Evolutionary conservation across 2,113 vertebrate species (phyloP).

Genomic region (Eublepharis macularius): DNA sequence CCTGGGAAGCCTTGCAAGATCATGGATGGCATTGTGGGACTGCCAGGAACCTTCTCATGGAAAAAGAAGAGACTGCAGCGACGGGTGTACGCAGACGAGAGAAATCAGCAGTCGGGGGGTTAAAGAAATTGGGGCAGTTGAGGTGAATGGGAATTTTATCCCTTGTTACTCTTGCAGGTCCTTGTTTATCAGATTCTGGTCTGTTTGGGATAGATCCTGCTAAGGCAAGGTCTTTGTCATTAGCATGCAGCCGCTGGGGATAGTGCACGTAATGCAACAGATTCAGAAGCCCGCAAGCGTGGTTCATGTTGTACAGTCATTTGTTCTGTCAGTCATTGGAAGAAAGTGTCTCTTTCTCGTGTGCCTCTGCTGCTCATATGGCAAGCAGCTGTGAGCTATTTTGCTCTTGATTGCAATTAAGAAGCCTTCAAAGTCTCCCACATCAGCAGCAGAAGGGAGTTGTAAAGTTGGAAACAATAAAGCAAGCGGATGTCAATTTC

Average conservation of each 20-base stretch:
- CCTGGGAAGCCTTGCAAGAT: too few relatives aligned
- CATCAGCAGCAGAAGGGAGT: slow-evolving; percentile 4
- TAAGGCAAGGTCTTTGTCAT: not conserved
- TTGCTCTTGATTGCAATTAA: slow-evolving; percentile 23
- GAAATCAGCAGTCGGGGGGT: too few relatives aligned
- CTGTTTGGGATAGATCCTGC: not conserved
- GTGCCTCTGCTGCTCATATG: not conserved
- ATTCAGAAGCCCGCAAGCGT: not conserved
- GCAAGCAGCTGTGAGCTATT: slow-evolving; percentile 23
- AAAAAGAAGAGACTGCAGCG: too few relatives aligned
- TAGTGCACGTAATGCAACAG: not conserved
- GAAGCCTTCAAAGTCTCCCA: not conserved
- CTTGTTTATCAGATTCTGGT: not conserved
- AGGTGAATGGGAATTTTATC: too few relatives aligned
- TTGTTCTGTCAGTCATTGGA: slow-evolving; percentile 4
- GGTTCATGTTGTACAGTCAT: slow-evolving; percentile 4
- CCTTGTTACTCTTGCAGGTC: too few relatives aligned
- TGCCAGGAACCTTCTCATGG: too few relatives aligned
- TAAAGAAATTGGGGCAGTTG: too few relatives aligned
- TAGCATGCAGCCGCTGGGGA: not conserved
- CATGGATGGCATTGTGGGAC: too few relatives aligned
- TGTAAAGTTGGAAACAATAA: slow-evolving; percentile 14
- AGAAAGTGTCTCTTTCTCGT: slow-evolving; percentile 39
- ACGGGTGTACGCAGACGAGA: too few relatives aligned
- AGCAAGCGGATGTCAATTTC: slow-evolving; percentile 14